Evolutionary conservation across 2,113 vertebrate species (phyloP).

Genomic region (Serilophus lunatus): DNA sequence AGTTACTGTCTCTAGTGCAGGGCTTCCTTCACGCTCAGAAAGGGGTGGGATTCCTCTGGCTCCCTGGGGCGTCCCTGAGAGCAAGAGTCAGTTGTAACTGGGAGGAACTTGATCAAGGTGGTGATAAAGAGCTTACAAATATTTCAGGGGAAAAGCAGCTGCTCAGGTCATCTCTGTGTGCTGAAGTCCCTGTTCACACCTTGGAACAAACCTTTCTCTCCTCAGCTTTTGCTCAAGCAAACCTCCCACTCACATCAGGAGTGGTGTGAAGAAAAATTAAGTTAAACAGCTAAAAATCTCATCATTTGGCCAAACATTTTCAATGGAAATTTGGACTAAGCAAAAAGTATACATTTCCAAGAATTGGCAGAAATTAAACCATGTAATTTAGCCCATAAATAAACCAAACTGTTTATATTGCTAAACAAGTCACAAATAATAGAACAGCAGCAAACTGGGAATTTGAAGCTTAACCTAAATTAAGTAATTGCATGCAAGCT

Average conservation of each 20-base stretch:
- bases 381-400: slow-evolving; percentile 39
- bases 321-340: background rate
- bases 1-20: background rate
- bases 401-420: slow-evolving; percentile 44
- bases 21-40: background rate
- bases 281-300: background rate
- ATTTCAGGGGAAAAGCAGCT: background rate
- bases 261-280: background rate
- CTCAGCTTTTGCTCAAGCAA: background rate
- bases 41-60: background rate
- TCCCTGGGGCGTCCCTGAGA: background rate
- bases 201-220: background rate
- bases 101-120: background rate
- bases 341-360: slow-evolving; percentile 12
- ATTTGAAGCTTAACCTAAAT: slow-evolving; percentile 55
- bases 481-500: slow-evolving; percentile 54
- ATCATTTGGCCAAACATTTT: background rate
- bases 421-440: slow-evolving; percentile 53
- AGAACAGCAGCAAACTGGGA: slow-evolving; percentile 50
- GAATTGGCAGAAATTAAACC: slow-evolving; percentile 17
- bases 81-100: background rate
- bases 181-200: background rate
- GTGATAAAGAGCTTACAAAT: background rate
- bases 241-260: slow-evolving; percentile 11
- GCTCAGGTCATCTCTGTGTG: background rate